Conservation (phyloP, 2,888 invertebrate species). For the Zele albiditarsus region DNA sequence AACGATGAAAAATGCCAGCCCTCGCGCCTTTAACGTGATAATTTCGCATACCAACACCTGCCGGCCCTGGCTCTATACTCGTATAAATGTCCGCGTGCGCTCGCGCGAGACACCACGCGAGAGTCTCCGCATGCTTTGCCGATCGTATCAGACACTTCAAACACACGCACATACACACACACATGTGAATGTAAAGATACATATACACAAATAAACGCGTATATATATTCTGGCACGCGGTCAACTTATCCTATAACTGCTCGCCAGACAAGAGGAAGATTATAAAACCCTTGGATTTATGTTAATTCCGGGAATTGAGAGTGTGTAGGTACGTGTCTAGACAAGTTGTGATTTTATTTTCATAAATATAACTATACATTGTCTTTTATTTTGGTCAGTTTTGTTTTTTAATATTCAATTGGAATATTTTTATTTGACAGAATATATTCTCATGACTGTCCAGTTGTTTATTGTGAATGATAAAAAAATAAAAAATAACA, state of each 20-base stretch:
- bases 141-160: conserved; percentile 41
- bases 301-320: conserved; percentile 66
- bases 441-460: too few relatives aligned
- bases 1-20: conserved; percentile 54
- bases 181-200: not conserved
- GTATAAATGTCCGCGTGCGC: conserved; percentile 27
- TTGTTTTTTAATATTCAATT: too few relatives aligned
- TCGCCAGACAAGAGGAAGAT: conserved; percentile 57
- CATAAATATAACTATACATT: not conserved
- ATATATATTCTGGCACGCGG: conserved; percentile 27
- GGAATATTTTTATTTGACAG: too few relatives aligned
- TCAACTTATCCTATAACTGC: conserved; percentile 21
- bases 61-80: conserved; percentile 43
- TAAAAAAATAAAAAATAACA: too few relatives aligned
- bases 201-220: not conserved
- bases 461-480: too few relatives aligned
- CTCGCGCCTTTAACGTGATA: conserved; percentile 63
- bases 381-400: not conserved
- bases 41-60: conserved; percentile 65
- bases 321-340: conserved; percentile 32
- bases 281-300: conserved; percentile 68
- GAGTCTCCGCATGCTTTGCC: conserved; percentile 43
- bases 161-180: conserved; percentile 1
- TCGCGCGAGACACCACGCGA: conserved; percentile 44
- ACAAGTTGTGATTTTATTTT: conserved; percentile 4